phyloP scores from a whole-genome alignment of 2,888 invertebrate genomes.

The Drosophila nigricruria region DNA sequence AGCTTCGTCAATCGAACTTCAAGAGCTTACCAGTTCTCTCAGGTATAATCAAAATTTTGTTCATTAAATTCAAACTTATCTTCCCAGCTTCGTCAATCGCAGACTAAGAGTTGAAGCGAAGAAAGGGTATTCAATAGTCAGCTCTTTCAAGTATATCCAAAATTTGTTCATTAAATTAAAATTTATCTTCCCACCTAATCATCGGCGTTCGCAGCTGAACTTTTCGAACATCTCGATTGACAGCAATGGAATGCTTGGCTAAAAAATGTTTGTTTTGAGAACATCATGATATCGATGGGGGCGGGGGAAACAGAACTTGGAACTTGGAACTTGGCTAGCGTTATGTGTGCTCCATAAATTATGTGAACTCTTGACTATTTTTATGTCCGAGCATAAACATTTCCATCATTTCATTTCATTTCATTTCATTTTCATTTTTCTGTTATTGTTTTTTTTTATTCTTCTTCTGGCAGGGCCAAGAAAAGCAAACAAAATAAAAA shows the following conservation, averaged over 20 bases:
- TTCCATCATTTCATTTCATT: constrained; percentile 37
- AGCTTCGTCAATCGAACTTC: background rate
- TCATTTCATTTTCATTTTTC: constrained; percentile 8
- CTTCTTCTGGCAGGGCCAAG: background rate
- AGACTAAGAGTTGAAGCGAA: background rate
- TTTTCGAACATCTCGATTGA: constrained; percentile 34
- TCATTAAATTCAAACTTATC: background rate
- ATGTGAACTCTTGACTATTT: constrained; percentile 48
- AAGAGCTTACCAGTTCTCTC: too few relatives aligned
- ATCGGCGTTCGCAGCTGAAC: constrained; percentile 18
- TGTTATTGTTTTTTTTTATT: constrained; percentile 13
- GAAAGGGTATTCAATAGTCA: constrained; percentile 2
- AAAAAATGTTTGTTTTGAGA: constrained; percentile 52
- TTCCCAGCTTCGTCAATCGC: background rate
- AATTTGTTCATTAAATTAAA: constrained; percentile 1
- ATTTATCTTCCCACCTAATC: constrained; percentile 50
- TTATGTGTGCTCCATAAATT: constrained; percentile 35
- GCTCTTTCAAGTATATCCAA: fast-evolving
- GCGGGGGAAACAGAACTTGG: background rate
- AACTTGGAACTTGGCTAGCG: constrained; percentile 5
- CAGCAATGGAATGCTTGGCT: constrained; percentile 41
- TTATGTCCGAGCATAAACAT: constrained; percentile 53
- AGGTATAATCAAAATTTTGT: background rate
- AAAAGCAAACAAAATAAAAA: constrained; percentile 19
- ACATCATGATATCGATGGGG: constrained; percentile 43